Evolutionary conservation across 2,888 invertebrate genomes (phyloP).

Genomic region (Eudemis profundana): DNA sequence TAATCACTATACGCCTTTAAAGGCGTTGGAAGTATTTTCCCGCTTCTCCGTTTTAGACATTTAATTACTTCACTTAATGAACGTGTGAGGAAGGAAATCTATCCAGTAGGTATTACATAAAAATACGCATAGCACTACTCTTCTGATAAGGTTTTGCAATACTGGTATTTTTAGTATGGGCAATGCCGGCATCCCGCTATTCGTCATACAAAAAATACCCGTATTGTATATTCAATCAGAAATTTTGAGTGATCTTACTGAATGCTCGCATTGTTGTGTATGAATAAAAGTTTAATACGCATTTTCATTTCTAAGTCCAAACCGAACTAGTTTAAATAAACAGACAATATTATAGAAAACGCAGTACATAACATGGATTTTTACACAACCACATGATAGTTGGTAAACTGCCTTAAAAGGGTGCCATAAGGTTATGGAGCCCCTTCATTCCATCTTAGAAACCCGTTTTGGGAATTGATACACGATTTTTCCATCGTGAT

Average conservation of each 20-base stretch:
- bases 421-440: background rate
- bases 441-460: background rate
- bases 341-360: too few relatives aligned
- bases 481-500: constrained; percentile 14
- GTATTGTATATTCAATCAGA: too few relatives aligned
- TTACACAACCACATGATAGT: background rate
- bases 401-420: background rate
- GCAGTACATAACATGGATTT: too few relatives aligned
- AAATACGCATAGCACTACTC: background rate
- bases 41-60: constrained; percentile 18
- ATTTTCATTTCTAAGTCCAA: too few relatives aligned
- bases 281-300: too few relatives aligned
- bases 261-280: too few relatives aligned
- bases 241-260: too few relatives aligned
- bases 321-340: too few relatives aligned
- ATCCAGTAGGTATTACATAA: background rate
- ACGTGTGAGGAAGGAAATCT: constrained; percentile 1
- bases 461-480: constrained; percentile 10
- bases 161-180: too few relatives aligned
- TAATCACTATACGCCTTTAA: constrained; percentile 23
- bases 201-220: too few relatives aligned
- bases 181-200: too few relatives aligned
- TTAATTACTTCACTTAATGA: constrained; percentile 27
- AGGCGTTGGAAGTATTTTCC: constrained; percentile 15
- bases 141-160: too few relatives aligned